These are phyloP conservation scores for Neoseiulus cucumeris DNA, from an alignment of 1,140 invertebrate genomes.

Conservation along the genomic window DNA sequence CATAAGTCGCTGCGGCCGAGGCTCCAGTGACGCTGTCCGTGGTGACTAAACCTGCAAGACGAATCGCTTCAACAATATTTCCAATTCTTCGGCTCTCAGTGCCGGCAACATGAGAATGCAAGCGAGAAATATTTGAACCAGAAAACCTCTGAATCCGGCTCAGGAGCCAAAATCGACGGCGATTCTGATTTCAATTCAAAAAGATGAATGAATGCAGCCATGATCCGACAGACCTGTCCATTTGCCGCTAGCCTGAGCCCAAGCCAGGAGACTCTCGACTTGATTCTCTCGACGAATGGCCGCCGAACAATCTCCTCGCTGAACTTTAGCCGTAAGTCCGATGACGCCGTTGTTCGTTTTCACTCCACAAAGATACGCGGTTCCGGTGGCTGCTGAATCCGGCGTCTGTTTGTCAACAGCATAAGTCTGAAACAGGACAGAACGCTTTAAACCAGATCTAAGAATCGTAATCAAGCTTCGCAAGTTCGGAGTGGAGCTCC, in stretches of 20 bases:
- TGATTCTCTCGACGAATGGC: slow-evolving; percentile 12
- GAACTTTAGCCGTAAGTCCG: slow-evolving; percentile 42
- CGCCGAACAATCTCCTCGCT: slow-evolving; percentile 36
- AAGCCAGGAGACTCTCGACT: slow-evolving; percentile 22
- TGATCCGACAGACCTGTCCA: slow-evolving; percentile 5
- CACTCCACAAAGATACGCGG: slow-evolving; percentile 50
- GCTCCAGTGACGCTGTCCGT: slow-evolving; percentile 58
- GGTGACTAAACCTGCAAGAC: slow-evolving; percentile 43
- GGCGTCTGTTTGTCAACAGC: slow-evolving; percentile 54
- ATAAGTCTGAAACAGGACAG: slow-evolving; percentile 40
- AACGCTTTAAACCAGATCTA: too few relatives aligned
- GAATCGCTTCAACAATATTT: too few relatives aligned
- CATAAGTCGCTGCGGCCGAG: slow-evolving; percentile 38
- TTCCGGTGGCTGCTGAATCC: slow-evolving; percentile 55
- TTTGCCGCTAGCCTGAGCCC: slow-evolving; percentile 47
- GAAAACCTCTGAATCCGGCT: too few relatives aligned
- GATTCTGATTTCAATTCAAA: too few relatives aligned
- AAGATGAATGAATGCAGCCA: too few relatives aligned
- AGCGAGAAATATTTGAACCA: too few relatives aligned
- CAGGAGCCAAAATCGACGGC: too few relatives aligned
- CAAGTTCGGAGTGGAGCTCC: too few relatives aligned
- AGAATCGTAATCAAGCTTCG: too few relatives aligned
- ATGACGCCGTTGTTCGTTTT: slow-evolving; percentile 54
- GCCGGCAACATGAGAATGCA: too few relatives aligned
- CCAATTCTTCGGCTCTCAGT: too few relatives aligned